Evolutionary conservation across 2,888 invertebrate genomes (phyloP).

Genomic region (Apodemia duryi): DNA sequence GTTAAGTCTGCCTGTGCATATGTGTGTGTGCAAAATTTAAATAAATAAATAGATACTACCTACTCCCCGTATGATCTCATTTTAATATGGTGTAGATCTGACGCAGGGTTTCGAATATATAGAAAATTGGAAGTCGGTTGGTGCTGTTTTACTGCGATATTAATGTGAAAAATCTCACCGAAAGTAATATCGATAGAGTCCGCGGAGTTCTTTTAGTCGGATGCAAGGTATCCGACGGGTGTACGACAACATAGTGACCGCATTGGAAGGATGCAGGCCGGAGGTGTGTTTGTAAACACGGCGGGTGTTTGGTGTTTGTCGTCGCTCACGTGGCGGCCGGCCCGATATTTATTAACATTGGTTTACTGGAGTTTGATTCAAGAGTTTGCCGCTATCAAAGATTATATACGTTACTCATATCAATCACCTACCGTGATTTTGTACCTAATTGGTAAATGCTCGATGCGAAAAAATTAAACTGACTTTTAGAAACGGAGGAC

Average conservation of each 20-base stretch:
- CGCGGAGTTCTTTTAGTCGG: background rate
- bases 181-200: background rate
- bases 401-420: conserved; percentile 1
- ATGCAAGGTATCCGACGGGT: background rate
- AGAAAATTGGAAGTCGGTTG: too few relatives aligned
- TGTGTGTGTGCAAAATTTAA: too few relatives aligned
- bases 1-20: too few relatives aligned
- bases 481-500: too few relatives aligned
- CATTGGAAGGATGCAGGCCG: background rate
- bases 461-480: too few relatives aligned
- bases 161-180: background rate
- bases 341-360: conserved; percentile 1
- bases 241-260: background rate
- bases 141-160: background rate
- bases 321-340: background rate
- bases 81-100: too few relatives aligned
- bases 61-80: too few relatives aligned
- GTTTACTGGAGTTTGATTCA: background rate
- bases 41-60: too few relatives aligned
- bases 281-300: background rate
- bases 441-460: too few relatives aligned
- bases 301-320: background rate
- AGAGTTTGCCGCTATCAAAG: background rate
- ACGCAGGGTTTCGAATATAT: too few relatives aligned
- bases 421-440: background rate